Percentiles rank a stretch among this genome's conserved stretches.
These are phyloP conservation scores for Adelosebastes latens DNA, from an alignment of 2,797 vertebrate genomes.

Conservation along the genomic window DNA sequence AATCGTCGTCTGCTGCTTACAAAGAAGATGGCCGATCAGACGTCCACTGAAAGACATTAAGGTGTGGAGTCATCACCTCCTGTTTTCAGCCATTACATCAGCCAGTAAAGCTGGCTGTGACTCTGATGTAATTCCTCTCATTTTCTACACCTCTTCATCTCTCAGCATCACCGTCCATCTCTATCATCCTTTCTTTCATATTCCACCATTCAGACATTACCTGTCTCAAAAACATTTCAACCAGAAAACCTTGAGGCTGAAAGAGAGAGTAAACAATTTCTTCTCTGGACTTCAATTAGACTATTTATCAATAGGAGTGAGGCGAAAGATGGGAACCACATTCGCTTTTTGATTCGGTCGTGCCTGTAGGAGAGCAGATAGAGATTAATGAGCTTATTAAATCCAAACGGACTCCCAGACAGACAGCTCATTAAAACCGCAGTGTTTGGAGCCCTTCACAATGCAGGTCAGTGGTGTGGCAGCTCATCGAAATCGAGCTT, in stretches of 20 bases:
- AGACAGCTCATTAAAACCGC: slow-evolving; percentile 70
- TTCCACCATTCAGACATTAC: slow-evolving; percentile 10
- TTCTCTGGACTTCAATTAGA: slow-evolving; percentile 38
- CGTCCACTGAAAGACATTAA: slow-evolving; percentile 15
- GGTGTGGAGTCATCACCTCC: slow-evolving; percentile 37
- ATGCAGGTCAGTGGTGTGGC: slow-evolving; percentile 52
- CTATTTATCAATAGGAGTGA: slow-evolving; percentile 48
- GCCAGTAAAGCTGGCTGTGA: not conserved
- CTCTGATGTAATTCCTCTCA: slow-evolving; percentile 36
- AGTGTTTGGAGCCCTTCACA: slow-evolving; percentile 54
- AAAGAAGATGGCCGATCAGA: slow-evolving; percentile 23
- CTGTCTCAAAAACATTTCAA: slow-evolving; percentile 15
- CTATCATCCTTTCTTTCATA: slow-evolving; percentile 11
- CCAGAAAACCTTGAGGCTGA: slow-evolving; percentile 12
- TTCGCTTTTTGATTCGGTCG: slow-evolving; percentile 43
- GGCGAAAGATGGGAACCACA: slow-evolving; percentile 44
- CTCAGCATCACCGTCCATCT: not conserved
- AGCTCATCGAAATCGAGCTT: slow-evolving; percentile 38
- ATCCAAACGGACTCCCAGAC: slow-evolving; percentile 67
- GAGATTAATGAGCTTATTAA: slow-evolving; percentile 82
- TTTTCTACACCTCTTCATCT: slow-evolving; percentile 23
- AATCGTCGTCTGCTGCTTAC: slow-evolving; percentile 17
- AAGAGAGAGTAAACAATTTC: slow-evolving; percentile 27
- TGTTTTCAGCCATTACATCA: slow-evolving; percentile 53
- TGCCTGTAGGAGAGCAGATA: slow-evolving; percentile 63